Conservation (phyloP, 2,888 invertebrate species). For the Xylocampa areola region DNA sequence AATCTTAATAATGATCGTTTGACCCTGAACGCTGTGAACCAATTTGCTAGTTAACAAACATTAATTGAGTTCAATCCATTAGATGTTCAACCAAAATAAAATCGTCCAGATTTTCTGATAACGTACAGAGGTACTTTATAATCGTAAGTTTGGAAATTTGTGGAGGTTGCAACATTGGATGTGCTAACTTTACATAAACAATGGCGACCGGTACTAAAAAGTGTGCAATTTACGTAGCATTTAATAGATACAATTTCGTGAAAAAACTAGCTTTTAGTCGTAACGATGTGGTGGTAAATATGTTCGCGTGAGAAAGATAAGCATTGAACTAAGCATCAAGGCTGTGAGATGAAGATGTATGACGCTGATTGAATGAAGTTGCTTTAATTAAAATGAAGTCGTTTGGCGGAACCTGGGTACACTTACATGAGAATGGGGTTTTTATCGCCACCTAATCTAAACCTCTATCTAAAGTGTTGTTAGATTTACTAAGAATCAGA, state of each 20-base stretch:
- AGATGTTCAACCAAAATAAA: slow-evolving; percentile 72
- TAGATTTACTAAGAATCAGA: background rate
- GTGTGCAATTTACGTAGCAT: slow-evolving; percentile 68
- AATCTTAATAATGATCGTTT: slow-evolving; percentile 45
- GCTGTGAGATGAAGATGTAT: slow-evolving; percentile 67
- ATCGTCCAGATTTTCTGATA: slow-evolving; percentile 78
- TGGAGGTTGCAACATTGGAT: slow-evolving; percentile 74
- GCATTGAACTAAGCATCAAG: slow-evolving; percentile 68
- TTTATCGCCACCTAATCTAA: slow-evolving; percentile 21
- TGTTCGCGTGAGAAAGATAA: slow-evolving; percentile 75
- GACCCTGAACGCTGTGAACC: slow-evolving; percentile 57
- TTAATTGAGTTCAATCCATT: slow-evolving; percentile 66
- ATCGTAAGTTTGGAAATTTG: slow-evolving; percentile 68
- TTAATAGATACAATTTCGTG: slow-evolving; percentile 68
- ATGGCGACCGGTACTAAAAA: slow-evolving; percentile 71
- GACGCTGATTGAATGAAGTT: slow-evolving; percentile 66
- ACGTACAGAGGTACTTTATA: slow-evolving; percentile 52
- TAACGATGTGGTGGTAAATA: slow-evolving; percentile 60
- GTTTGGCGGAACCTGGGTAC: slow-evolving; percentile 34
- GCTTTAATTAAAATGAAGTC: slow-evolving; percentile 66
- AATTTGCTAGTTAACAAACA: slow-evolving; percentile 61
- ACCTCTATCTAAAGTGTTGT: slow-evolving; percentile 15
- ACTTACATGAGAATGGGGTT: slow-evolving; percentile 39
- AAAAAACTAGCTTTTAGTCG: slow-evolving; percentile 64
- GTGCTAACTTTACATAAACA: slow-evolving; percentile 79